Percentiles rank a stretch among this genome's conserved stretches.
phyloP scores from a whole-genome alignment of 2,888 invertebrate genomes.

The Euphydryas editha region DNA sequence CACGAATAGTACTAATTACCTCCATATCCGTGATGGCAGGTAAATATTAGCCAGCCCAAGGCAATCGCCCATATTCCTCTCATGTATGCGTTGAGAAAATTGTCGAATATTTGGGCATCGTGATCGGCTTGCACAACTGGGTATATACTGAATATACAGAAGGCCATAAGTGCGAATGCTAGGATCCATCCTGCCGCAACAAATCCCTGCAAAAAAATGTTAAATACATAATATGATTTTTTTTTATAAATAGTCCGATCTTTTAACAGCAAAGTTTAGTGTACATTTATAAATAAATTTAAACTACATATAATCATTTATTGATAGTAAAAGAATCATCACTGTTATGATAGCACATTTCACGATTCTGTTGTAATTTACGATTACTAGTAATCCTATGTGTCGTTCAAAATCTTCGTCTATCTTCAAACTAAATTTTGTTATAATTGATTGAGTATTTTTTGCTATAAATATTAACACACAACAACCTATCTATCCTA shows the following conservation, averaged over 20 bases:
- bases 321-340: too few relatives aligned
- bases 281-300: too few relatives aligned
- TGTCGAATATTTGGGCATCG: slow-evolving; percentile 59
- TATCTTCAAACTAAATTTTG: too few relatives aligned
- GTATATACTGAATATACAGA: slow-evolving; percentile 38
- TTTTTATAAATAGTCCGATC: not conserved
- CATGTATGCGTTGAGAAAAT: slow-evolving; percentile 64
- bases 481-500: too few relatives aligned
- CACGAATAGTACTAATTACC: slow-evolving; percentile 49
- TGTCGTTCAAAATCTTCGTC: too few relatives aligned
- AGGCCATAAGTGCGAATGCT: slow-evolving; percentile 29
- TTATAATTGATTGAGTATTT: too few relatives aligned
- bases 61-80: slow-evolving; percentile 72
- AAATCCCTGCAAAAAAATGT: slow-evolving; percentile 15
- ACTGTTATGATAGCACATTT: too few relatives aligned
- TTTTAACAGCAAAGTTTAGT: too few relatives aligned
- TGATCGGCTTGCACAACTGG: slow-evolving; percentile 52
- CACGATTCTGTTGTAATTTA: too few relatives aligned
- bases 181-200: slow-evolving; percentile 31
- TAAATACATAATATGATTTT: not conserved
- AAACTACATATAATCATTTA: too few relatives aligned
- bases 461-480: too few relatives aligned
- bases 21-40: slow-evolving; percentile 73
- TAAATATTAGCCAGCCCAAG: slow-evolving; percentile 74
- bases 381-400: too few relatives aligned